Evolutionary conservation across 2,113 vertebrate genomes (phyloP).

Genomic region (Physeter macrocephalus): DNA sequence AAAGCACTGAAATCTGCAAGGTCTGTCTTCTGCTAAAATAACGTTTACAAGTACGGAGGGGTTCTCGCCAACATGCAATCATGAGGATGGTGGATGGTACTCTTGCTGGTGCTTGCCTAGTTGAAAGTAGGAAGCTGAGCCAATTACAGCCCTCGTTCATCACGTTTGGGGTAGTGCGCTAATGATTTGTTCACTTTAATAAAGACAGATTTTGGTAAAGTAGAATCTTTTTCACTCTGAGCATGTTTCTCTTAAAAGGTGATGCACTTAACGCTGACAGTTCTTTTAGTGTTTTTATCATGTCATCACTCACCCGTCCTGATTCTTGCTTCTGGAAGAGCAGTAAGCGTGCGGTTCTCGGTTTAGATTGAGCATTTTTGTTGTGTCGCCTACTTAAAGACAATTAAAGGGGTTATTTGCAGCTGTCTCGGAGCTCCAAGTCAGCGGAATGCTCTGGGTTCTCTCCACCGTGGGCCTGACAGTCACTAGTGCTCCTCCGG

Average conservation of each 20-base stretch:
- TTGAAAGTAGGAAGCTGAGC: background rate
- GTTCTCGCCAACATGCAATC: constrained; percentile 46
- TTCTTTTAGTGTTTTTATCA: constrained; percentile 79
- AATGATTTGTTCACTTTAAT: constrained; percentile 66
- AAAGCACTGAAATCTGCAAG: constrained; percentile 68
- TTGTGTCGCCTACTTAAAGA: constrained; percentile 52
- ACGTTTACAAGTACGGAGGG: constrained; percentile 36
- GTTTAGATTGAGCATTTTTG: constrained; percentile 40
- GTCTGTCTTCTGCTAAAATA: constrained; percentile 58
- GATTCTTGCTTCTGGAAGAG: constrained; percentile 68
- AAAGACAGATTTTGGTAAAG: constrained; percentile 82
- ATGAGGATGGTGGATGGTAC: constrained; percentile 59
- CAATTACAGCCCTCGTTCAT: background rate
- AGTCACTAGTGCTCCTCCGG: constrained; percentile 36
- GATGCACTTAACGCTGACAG: constrained; percentile 84
- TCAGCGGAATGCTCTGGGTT: constrained; percentile 60
- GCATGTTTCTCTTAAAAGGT: constrained; percentile 82
- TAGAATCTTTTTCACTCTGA: constrained; percentile 83
- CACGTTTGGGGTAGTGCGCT: constrained; percentile 48
- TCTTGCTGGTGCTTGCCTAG: constrained; percentile 46
- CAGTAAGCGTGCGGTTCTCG: constrained; percentile 59
- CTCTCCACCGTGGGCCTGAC: constrained; percentile 63
- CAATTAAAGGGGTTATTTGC: constrained; percentile 54
- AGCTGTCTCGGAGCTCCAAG: constrained; percentile 63
- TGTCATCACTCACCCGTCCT: constrained; percentile 77